phyloP scores from a whole-genome alignment of 2,113 vertebrate species.

The Prolemur simus region DNA sequence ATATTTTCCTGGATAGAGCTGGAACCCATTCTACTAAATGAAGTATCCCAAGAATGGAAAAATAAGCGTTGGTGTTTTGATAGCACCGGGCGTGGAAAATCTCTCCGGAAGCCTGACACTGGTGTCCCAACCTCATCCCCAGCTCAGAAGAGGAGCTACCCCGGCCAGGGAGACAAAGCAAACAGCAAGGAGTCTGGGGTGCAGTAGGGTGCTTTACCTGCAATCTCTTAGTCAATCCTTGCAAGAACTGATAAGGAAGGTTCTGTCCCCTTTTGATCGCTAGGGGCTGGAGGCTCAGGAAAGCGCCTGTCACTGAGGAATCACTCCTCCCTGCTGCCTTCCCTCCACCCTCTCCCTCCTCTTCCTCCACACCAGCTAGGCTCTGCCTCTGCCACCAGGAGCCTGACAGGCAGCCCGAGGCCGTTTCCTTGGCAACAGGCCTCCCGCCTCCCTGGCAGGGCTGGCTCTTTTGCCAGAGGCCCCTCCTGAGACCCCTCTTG shows the following conservation, averaged over 20 bases:
- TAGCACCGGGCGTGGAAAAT: background rate
- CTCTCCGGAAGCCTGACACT: background rate
- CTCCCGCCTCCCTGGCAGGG: background rate
- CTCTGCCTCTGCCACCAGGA: background rate
- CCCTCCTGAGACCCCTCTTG: background rate
- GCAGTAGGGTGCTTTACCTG: accelerated
- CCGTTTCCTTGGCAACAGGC: background rate
- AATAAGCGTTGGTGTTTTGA: too few species aligned
- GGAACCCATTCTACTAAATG: too few species aligned
- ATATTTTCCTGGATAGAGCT: too few species aligned
- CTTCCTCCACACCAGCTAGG: background rate
- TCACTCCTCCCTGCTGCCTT: too few species aligned
- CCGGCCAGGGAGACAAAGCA: accelerated
- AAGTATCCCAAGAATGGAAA: too few species aligned
- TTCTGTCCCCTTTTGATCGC: background rate
- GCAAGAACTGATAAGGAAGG: background rate
- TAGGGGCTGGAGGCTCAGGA: background rate
- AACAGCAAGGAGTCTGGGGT: too few species aligned
- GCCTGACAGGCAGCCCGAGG: background rate
- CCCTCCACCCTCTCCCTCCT: background rate
- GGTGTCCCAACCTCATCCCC: accelerated
- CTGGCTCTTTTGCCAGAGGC: background rate
- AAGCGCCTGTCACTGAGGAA: accelerated
- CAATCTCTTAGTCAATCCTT: background rate
- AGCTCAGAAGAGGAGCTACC: too few species aligned